These are phyloP conservation scores for Aspidiotus destructor DNA, from an alignment of 2,888 invertebrate species.

Conservation along the genomic window DNA sequence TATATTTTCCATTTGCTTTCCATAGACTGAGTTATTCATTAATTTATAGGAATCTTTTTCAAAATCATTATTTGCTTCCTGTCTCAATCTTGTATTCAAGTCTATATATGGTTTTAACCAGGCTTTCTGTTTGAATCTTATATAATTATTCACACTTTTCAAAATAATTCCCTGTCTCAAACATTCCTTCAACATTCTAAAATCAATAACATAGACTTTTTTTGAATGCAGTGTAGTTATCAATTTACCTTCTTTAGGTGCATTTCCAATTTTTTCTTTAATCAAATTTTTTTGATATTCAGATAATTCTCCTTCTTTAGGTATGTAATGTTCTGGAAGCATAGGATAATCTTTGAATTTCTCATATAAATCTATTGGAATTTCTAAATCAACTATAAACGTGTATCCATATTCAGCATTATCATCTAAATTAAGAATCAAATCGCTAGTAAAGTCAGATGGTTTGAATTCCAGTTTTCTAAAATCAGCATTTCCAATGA, in stretches of 20 bases:
- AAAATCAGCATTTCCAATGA: constrained; percentile 3
- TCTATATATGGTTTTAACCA: constrained; percentile 15
- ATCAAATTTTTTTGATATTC: constrained; percentile 3
- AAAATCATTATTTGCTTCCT: constrained; percentile 7
- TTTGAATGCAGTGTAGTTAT: neutral
- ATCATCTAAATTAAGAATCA: constrained; percentile 17
- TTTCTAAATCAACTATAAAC: constrained; percentile 16
- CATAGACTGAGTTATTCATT: constrained; percentile 7
- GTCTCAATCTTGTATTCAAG: constrained; percentile 6
- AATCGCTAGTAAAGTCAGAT: neutral
- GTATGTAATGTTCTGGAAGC: constrained; percentile 8
- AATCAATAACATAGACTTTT: constrained; percentile 1
- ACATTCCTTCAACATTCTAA: constrained; percentile 5
- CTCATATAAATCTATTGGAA: constrained; percentile 4
- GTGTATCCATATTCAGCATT: constrained; percentile 12
- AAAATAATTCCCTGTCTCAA: neutral
- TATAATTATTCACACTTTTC: constrained; percentile 8
- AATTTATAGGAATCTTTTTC: constrained; percentile 11
- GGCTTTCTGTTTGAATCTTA: neutral
- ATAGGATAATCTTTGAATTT: constrained; percentile 21
- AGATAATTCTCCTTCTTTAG: constrained; percentile 5
- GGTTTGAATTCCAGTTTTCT: neutral
- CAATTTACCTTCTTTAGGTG: neutral
- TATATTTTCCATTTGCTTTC: constrained; percentile 4
- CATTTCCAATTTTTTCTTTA: constrained; percentile 5